Percentiles rank a stretch among this genome's conserved stretches.
phyloP scores from a whole-genome alignment of 2,113 vertebrate genomes.

The Corythaeola cristata region DNA sequence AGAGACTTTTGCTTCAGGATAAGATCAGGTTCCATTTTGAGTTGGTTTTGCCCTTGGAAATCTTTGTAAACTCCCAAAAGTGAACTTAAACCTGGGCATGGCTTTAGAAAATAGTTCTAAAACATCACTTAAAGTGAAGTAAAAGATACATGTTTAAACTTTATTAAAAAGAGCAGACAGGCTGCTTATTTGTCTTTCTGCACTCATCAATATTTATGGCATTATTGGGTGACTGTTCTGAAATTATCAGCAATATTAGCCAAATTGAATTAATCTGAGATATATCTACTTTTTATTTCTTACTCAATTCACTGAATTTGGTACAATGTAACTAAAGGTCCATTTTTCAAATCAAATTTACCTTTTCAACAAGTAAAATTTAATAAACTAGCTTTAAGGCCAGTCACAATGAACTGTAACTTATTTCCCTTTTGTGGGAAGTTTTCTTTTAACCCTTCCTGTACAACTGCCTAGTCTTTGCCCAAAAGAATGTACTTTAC shows the following conservation, averaged over 20 bases:
- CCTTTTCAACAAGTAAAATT: neutral
- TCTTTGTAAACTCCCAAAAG: neutral
- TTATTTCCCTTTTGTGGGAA: neutral
- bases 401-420: neutral
- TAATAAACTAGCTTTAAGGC: neutral
- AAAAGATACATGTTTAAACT: neutral
- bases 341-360: neutral
- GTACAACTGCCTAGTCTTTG: neutral
- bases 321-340: neutral
- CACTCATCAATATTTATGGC: neutral
- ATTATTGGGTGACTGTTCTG: neutral
- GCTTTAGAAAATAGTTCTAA: neutral
- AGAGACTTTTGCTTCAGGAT: neutral
- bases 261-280: neutral
- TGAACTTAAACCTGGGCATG: neutral
- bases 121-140: neutral
- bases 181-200: neutral
- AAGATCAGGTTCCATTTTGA: neutral
- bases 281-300: neutral
- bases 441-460: neutral
- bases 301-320: neutral
- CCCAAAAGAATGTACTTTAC: neutral
- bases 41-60: neutral
- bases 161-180: neutral
- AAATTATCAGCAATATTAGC: neutral